Evolutionary conservation across 2,888 invertebrate genomes (phyloP).

Genomic region (Dryocosmus kuriphilus): DNA sequence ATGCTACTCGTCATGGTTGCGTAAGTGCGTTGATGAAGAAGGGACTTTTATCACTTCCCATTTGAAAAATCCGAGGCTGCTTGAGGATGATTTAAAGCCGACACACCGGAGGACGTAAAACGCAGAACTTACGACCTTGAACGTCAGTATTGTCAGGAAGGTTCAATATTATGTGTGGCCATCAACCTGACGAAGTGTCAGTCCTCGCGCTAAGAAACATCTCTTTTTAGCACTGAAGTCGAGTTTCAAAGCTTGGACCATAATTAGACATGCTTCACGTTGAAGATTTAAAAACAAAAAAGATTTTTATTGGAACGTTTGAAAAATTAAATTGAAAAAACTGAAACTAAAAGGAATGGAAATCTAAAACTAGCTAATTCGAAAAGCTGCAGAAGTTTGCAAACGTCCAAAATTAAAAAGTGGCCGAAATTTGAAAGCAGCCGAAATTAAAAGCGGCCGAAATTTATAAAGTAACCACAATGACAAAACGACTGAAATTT

Average conservation of each 20-base stretch:
- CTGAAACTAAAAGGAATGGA: too few relatives aligned
- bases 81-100: constrained; percentile 18
- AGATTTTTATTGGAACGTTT: too few relatives aligned
- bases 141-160: background rate
- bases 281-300: too few relatives aligned
- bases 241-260: background rate
- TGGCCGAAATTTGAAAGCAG: too few relatives aligned
- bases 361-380: too few relatives aligned
- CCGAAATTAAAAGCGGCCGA: too few relatives aligned
- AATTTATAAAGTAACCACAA: too few relatives aligned
- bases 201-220: background rate
- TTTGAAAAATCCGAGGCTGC: background rate
- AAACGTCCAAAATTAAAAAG: too few relatives aligned
- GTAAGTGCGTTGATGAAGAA: constrained; percentile 8
- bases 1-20: constrained; percentile 5
- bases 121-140: constrained; percentile 7
- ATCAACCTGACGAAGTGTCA: constrained; percentile 1
- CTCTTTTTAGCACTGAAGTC: background rate
- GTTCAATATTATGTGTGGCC: background rate
- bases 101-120: constrained; percentile 5
- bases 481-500: background rate
- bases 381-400: too few relatives aligned
- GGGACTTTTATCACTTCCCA: constrained; percentile 19
- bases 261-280: background rate
- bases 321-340: too few relatives aligned